phyloP scores from a whole-genome alignment of 2,888 invertebrate genomes.

The Lepetodrilus schrolli region DNA sequence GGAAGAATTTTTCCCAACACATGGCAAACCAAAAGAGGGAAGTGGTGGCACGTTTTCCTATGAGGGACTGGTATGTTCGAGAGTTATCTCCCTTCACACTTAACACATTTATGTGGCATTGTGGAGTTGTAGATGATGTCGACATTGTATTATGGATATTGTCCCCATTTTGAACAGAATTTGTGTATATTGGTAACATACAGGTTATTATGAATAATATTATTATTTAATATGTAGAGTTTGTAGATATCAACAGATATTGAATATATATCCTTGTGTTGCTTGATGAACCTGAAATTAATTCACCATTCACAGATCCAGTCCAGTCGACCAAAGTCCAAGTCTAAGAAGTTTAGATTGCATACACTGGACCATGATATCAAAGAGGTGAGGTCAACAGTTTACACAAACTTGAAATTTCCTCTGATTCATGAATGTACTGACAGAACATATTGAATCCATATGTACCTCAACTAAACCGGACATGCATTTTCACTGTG shows the following conservation, averaged over 20 bases:
- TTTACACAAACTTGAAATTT: no score
- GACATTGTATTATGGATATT: no score
- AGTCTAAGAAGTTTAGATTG: conserved; percentile 48
- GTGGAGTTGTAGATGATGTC: no score
- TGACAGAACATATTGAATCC: no score
- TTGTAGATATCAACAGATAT: background rate
- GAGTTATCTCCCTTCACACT: background rate
- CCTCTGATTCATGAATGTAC: no score
- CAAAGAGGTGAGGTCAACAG: conserved; percentile 51
- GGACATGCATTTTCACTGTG: no score
- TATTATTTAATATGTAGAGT: background rate
- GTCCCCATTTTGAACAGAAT: no score
- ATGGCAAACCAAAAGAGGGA: background rate
- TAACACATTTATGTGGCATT: background rate
- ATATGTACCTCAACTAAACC: no score
- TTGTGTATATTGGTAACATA: no score
- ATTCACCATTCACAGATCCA: conserved; percentile 63
- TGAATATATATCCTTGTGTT: background rate
- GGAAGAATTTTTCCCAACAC: background rate
- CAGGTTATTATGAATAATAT: no score
- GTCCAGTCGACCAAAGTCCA: conserved; percentile 64
- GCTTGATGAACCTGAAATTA: background rate
- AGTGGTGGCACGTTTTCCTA: conserved; percentile 48
- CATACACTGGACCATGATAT: conserved; percentile 61
- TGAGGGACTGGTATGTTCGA: conserved; percentile 53